Conservation (phyloP, 2,113 vertebrate genomes). For the Paedocypris sp. region DNA sequence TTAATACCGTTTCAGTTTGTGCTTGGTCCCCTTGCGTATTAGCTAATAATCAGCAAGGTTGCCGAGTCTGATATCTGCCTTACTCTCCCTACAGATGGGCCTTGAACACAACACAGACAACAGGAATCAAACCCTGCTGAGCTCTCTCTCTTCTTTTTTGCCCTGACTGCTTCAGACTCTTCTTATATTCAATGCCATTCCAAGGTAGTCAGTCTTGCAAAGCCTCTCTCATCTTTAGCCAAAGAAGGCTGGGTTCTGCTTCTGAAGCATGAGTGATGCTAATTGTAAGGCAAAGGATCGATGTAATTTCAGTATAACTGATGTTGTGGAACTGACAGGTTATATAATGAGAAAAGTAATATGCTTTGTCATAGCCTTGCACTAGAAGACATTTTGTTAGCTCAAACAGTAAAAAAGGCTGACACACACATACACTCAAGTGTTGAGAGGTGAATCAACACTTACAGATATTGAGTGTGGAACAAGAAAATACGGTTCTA, state of each 20-base stretch:
- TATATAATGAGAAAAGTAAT: no score
- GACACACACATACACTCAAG: no score
- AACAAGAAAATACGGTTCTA: background rate
- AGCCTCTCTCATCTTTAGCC: background rate
- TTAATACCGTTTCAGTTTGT: background rate
- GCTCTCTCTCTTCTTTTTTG: background rate
- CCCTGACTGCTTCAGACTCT: background rate
- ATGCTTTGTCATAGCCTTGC: no score
- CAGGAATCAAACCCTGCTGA: background rate
- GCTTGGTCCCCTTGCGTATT: background rate
- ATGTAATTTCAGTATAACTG: no score
- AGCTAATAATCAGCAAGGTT: slow-evolving; percentile 10
- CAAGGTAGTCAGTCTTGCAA: background rate
- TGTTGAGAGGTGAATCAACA: background rate
- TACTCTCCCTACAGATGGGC: background rate
- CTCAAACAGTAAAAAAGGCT: no score
- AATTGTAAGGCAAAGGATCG: no score
- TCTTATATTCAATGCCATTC: background rate
- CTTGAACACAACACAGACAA: slow-evolving; percentile 16
- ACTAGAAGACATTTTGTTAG: no score
- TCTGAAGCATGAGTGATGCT: no score
- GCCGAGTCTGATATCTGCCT: background rate
- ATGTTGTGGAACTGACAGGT: no score
- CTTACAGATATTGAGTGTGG: background rate
- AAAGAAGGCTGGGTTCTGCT: background rate